Percentiles rank a stretch among this genome's conserved stretches.
Evolutionary conservation across 2,888 invertebrate genomes (phyloP).

Genomic region (Synergus laeviventris): DNA sequence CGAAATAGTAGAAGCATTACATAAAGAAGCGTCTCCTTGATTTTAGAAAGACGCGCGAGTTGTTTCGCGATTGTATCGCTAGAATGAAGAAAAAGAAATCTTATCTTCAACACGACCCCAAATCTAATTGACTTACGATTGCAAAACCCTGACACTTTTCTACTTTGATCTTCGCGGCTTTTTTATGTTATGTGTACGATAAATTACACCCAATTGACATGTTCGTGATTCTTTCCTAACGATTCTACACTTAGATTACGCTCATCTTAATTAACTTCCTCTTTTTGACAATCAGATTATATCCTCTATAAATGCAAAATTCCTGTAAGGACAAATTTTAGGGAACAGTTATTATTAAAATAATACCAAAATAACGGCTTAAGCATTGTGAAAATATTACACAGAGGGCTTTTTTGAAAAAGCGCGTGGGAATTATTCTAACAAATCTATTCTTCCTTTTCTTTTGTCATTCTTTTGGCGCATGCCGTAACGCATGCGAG

Average conservation of each 20-base stretch:
- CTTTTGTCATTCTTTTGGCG: conserved; percentile 6
- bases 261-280: neutral
- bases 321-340: neutral
- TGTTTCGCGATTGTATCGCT: conserved; percentile 20
- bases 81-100: conserved; percentile 2
- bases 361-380: too few species aligned
- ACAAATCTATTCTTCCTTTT: conserved; percentile 4
- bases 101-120: conserved; percentile 7
- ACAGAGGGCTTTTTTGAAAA: neutral
- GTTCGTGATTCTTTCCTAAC: neutral
- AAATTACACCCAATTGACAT: conserved; percentile 1
- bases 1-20: conserved; percentile 17
- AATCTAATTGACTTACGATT: neutral
- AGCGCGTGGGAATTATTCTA: neutral
- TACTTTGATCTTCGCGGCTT: neutral
- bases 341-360: too few species aligned
- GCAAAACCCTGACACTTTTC: neutral
- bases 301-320: neutral
- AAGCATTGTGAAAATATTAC: neutral
- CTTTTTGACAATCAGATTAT: neutral
- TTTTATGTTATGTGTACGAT: neutral
- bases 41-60: conserved; percentile 30
- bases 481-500: conserved; percentile 11
- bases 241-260: neutral
- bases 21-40: conserved; percentile 36